Percentiles rank a stretch among this genome's conserved stretches.
These are phyloP conservation scores for Heteronetta atricapilla DNA, from an alignment of 2,113 vertebrate genomes.

Conservation along the genomic window DNA sequence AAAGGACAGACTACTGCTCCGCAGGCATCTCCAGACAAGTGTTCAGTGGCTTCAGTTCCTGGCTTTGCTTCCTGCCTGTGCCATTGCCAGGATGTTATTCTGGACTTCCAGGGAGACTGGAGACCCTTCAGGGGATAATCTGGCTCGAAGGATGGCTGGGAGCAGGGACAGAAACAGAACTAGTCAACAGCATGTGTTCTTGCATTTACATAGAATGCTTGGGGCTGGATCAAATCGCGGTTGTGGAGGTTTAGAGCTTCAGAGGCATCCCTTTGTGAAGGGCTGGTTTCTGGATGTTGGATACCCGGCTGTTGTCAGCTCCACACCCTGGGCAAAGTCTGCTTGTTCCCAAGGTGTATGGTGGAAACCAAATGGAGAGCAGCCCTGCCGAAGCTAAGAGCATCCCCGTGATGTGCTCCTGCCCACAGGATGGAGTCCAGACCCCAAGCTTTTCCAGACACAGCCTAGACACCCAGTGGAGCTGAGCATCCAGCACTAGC, in stretches of 20 bases:
- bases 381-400: neutral
- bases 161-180: neutral
- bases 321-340: neutral
- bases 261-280: neutral
- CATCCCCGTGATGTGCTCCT: accelerated
- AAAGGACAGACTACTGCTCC: neutral
- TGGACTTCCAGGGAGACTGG: neutral
- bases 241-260: neutral
- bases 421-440: neutral
- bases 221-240: neutral
- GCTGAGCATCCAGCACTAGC: neutral
- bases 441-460: neutral
- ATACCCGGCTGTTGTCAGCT: neutral
- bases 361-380: neutral
- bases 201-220: accelerated
- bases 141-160: neutral
- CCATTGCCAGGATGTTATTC: neutral
- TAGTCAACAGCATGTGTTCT: neutral
- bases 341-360: neutral
- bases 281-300: neutral
- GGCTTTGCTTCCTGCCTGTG: neutral
- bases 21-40: neutral
- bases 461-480: neutral
- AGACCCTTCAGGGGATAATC: neutral
- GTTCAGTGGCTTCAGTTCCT: neutral